Conservation (phyloP, 2,113 vertebrate genomes). For the Taurulus bubalis region DNA sequence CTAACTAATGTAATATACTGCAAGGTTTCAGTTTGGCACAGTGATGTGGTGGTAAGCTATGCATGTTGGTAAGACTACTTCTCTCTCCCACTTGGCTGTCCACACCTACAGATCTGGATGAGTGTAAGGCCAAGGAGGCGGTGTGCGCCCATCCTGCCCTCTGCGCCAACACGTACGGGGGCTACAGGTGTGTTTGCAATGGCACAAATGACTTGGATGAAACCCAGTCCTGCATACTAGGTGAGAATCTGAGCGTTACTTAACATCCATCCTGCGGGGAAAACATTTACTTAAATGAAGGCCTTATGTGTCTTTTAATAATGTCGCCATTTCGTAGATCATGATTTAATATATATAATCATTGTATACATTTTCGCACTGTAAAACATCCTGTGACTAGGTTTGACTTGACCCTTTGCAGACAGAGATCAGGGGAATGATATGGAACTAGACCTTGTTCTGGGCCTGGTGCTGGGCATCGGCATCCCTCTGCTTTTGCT, state of each 20-base stretch:
- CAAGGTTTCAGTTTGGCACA: neutral
- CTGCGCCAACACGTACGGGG: constrained; percentile 86
- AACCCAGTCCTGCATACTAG: constrained; percentile 76
- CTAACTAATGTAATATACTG: neutral
- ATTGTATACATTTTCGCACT: neutral
- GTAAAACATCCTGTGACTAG: neutral
- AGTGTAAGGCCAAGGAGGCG: constrained; percentile 77
- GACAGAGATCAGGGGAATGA: constrained; percentile 5
- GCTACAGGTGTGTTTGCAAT: constrained; percentile 86
- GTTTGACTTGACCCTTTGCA: constrained; percentile 27
- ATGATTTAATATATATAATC: neutral
- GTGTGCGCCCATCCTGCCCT: constrained; percentile 72
- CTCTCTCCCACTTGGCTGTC: constrained; percentile 18
- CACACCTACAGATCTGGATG: constrained; percentile 82
- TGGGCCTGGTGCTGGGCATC: constrained; percentile 86
- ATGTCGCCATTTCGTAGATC: neutral
- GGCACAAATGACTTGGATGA: constrained; percentile 77
- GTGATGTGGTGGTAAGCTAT: neutral
- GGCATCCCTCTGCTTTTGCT: constrained; percentile 84
- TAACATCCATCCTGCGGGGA: neutral
- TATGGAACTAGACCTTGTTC: constrained; percentile 59
- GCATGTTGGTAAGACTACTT: neutral
- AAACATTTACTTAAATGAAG: neutral
- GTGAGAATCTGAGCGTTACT: constrained; percentile 58
- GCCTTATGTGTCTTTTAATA: neutral